Percentiles rank a stretch among this genome's conserved stretches.
These are phyloP conservation scores for Anguilla marmorata DNA, from an alignment of 2,797 vertebrate species.

Conservation along the genomic window DNA sequence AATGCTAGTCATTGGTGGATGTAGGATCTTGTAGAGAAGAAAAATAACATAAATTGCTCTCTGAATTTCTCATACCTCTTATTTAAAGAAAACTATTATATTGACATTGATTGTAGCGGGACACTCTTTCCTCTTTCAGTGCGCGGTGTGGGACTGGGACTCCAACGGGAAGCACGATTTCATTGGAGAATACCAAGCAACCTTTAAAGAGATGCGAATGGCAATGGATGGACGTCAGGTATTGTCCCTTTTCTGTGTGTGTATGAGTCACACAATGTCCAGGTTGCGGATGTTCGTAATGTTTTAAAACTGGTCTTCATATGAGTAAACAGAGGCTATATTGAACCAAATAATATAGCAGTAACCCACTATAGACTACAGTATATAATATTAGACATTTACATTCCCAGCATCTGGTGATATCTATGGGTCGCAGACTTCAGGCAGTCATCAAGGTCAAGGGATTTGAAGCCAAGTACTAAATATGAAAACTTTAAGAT, in stretches of 20 bases:
- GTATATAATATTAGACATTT: too few species aligned
- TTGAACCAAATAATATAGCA: too few species aligned
- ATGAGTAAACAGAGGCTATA: neutral
- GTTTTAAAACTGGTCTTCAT: neutral
- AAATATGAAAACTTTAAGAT: too few species aligned
- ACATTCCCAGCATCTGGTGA: too few species aligned
- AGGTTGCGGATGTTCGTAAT: neutral
- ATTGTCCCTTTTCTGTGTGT: neutral
- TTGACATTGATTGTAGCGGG: neutral
- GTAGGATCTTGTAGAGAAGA: too few species aligned
- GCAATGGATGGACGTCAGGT: slow-evolving; percentile 78
- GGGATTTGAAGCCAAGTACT: too few species aligned
- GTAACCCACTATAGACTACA: too few species aligned
- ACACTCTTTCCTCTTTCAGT: slow-evolving; percentile 60
- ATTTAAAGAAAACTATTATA: neutral
- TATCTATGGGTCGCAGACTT: too few species aligned
- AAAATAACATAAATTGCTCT: too few species aligned
- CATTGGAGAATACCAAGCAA: slow-evolving; percentile 83
- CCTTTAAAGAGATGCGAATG: slow-evolving; percentile 82
- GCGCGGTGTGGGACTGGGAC: slow-evolving; percentile 85
- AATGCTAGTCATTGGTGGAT: too few species aligned
- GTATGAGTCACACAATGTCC: neutral
- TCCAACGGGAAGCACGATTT: slow-evolving; percentile 88
- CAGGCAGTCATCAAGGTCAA: too few species aligned
- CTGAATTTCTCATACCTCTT: neutral